Evolutionary conservation across 2,888 invertebrate species (phyloP).

Genomic region (Perizoma affinitatum): DNA sequence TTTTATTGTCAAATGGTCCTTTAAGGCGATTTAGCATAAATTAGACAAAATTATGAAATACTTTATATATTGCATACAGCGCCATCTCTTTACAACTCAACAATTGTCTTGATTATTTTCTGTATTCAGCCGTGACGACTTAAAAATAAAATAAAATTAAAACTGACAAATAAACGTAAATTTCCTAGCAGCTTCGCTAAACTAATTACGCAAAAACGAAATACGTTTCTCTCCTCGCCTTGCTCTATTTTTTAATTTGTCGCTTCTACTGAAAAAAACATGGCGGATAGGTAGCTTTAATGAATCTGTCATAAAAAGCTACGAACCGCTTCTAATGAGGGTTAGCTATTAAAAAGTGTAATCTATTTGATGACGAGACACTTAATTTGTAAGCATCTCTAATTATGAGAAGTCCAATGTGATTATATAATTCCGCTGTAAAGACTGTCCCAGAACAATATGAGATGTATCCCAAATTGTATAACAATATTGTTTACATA

Average conservation of each 20-base stretch:
- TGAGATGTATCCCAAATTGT: no score
- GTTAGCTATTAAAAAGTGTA: constrained; percentile 55
- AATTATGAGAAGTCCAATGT: constrained; percentile 17
- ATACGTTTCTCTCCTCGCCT: constrained; percentile 44
- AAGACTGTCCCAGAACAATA: no score
- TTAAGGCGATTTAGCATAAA: no score
- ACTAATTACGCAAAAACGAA: constrained; percentile 65
- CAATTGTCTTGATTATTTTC: no score
- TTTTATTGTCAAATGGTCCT: no score
- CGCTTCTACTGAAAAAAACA: constrained; percentile 48
- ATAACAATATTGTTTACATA: no score
- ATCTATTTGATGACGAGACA: constrained; percentile 49
- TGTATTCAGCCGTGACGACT: no score
- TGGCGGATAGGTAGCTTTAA: constrained; percentile 56
- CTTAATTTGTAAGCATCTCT: constrained; percentile 28
- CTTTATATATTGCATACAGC: no score
- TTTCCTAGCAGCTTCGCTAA: constrained; percentile 46
- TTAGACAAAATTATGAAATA: no score
- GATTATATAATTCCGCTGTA: constrained; percentile 13
- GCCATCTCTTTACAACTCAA: no score
- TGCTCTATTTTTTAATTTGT: constrained; percentile 55
- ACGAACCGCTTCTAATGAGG: constrained; percentile 62
- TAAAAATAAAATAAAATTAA: no score
- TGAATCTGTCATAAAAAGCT: constrained; percentile 66
- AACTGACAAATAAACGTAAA: no score